phyloP scores from a whole-genome alignment of 1,140 invertebrate species.

The Pomacea maculata region DNA sequence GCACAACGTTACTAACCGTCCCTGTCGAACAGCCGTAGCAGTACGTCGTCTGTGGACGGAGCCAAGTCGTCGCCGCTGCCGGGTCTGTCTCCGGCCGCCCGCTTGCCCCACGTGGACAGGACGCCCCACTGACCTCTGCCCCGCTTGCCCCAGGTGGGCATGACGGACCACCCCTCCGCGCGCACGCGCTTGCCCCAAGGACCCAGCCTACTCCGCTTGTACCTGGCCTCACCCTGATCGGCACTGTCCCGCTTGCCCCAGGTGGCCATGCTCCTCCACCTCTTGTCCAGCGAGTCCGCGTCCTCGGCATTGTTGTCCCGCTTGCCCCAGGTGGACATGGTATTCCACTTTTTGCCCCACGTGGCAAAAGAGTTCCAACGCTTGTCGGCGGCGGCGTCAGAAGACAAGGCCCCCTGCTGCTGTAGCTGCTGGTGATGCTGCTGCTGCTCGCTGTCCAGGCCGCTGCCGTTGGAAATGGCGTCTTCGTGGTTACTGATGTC shows the following conservation, averaged over 20 bases:
- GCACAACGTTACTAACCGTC: slow-evolving; percentile 7
- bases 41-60: neutral
- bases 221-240: neutral
- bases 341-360: slow-evolving; percentile 15
- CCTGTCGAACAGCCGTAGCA: slow-evolving; percentile 6
- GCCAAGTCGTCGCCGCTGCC: neutral
- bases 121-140: neutral
- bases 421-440: too few relatives aligned
- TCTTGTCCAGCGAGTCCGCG: neutral
- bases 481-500: too few relatives aligned
- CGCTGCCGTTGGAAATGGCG: too few relatives aligned
- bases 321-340: neutral
- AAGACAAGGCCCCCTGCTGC: too few relatives aligned
- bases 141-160: slow-evolving; percentile 11
- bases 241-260: slow-evolving; percentile 12
- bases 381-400: neutral
- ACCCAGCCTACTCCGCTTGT: slow-evolving; percentile 4
- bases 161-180: slow-evolving; percentile 4
- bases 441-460: too few relatives aligned
- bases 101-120: slow-evolving; percentile 5
- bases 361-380: neutral
- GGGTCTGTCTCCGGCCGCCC: neutral
- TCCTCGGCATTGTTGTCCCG: neutral
- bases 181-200: slow-evolving; percentile 11
- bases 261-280: slow-evolving; percentile 15